Percentiles rank a stretch among this genome's conserved stretches.
phyloP scores from a whole-genome alignment of 2,797 vertebrate genomes.

The Sardinella longiceps region DNA sequence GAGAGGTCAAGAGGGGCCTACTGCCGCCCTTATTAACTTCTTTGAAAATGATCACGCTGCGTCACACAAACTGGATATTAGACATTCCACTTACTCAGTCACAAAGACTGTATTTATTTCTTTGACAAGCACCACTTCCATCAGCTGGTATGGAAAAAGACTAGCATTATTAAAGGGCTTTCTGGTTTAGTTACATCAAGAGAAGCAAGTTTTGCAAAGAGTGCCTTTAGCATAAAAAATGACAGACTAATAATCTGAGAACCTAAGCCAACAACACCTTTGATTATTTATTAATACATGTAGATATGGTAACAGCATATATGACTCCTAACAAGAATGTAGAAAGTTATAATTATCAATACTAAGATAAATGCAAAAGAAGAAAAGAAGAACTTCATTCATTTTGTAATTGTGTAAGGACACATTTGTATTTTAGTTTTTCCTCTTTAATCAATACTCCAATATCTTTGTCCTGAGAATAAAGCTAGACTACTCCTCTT shows the following conservation, averaged over 20 bases:
- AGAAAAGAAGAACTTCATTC: not conserved
- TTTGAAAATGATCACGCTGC: not conserved
- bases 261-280: not conserved
- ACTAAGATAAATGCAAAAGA: not conserved
- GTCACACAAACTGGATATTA: slow-evolving; percentile 15
- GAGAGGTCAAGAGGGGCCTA: not conserved
- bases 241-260: not conserved
- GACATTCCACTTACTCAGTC: not conserved
- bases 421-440: too few species aligned
- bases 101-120: not conserved
- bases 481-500: not conserved
- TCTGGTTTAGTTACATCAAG: not conserved
- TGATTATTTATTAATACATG: not conserved
- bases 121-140: not conserved
- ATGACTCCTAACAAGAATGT: not conserved
- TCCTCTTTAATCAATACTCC: too few species aligned
- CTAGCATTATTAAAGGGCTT: too few species aligned
- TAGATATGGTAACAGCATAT: not conserved
- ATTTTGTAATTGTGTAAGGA: not conserved
- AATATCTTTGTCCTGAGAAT: too few species aligned
- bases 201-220: not conserved
- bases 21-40: slow-evolving; percentile 1
- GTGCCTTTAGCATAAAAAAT: not conserved
- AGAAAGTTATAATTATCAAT: not conserved
- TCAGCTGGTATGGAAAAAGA: not conserved